Percentiles rank a stretch among this genome's conserved stretches.
Conservation (phyloP, 1,140 invertebrate genomes). For the Pseudomyrmex pallidus region DNA sequence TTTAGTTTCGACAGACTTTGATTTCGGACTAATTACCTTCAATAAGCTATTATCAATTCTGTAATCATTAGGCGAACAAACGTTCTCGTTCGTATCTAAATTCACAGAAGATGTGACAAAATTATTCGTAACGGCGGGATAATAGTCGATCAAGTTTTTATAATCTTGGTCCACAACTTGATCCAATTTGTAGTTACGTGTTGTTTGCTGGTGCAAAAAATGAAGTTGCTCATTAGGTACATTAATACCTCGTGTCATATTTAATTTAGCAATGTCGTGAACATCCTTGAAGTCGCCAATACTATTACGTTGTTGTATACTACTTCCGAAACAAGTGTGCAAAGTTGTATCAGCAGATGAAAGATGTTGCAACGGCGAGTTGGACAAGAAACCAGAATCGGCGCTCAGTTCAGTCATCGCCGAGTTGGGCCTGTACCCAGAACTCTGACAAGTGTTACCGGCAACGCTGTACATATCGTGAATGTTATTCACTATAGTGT, state of each 20-base stretch:
- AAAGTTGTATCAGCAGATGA: conserved; percentile 78
- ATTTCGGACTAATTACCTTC: conserved; percentile 78
- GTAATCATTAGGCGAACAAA: conserved; percentile 71
- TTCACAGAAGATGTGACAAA: conserved; percentile 67
- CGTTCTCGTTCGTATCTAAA: conserved; percentile 72
- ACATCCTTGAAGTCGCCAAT: conserved; percentile 78
- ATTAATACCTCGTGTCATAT: conserved; percentile 65
- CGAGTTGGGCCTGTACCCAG: conserved; percentile 77
- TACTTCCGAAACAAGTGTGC: conserved; percentile 78
- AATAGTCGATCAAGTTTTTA: conserved; percentile 77
- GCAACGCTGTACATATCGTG: conserved; percentile 77
- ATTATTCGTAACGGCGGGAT: conserved; percentile 76
- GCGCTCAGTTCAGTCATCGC: conserved; percentile 81
- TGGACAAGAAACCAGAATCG: conserved; percentile 82
- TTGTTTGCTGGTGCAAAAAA: conserved; percentile 74
- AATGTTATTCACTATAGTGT: conserved; percentile 72
- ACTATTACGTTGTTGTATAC: conserved; percentile 76
- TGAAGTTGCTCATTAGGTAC: conserved; percentile 76
- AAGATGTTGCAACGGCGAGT: conserved; percentile 82
- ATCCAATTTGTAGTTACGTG: conserved; percentile 72
- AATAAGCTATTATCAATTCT: conserved; percentile 78
- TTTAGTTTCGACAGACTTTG: conserved; percentile 71
- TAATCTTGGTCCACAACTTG: conserved; percentile 78
- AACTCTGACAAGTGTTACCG: conserved; percentile 66
- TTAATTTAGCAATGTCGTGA: conserved; percentile 73